Percentiles rank a stretch among this genome's conserved stretches.
Evolutionary conservation across 2,113 vertebrate species (phyloP).

Genomic region (Sinosuthora webbiana): DNA sequence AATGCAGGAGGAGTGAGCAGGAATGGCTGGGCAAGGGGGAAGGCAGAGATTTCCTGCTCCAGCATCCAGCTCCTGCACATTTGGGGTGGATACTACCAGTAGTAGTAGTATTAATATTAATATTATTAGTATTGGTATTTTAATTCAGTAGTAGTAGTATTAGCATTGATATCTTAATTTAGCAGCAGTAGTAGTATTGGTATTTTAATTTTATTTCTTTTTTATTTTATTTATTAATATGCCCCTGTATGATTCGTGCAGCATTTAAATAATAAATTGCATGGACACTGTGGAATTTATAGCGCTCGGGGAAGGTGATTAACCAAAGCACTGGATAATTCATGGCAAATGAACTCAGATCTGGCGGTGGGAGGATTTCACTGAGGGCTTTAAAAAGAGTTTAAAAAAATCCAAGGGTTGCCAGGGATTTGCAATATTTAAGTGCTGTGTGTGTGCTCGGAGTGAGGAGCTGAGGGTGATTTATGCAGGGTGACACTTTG

Average conservation of each 20-base stretch:
- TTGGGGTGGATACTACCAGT: too few relatives aligned
- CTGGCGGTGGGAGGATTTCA: constrained; percentile 32
- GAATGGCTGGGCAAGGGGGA: too few relatives aligned
- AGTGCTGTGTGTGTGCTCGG: not conserved
- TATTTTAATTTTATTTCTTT: too few relatives aligned
- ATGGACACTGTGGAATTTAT: constrained; percentile 33
- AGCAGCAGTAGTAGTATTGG: too few relatives aligned
- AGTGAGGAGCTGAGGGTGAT: not conserved
- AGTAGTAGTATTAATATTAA: too few relatives aligned
- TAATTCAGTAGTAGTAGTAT: too few relatives aligned
- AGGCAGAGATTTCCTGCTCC: too few relatives aligned
- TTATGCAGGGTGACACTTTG: not conserved
- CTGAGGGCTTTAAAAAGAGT: not conserved
- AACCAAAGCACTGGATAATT: constrained; percentile 68
- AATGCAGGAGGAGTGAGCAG: too few relatives aligned
- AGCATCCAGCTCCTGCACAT: too few relatives aligned
- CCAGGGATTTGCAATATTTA: not conserved
- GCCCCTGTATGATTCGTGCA: constrained; percentile 45
- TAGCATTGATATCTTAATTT: too few relatives aligned
- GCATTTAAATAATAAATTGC: constrained; percentile 62
- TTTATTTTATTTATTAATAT: too few relatives aligned
- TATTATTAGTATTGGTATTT: too few relatives aligned
- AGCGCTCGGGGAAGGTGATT: constrained; percentile 50
- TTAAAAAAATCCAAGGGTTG: constrained; percentile 14
- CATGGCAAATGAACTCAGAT: constrained; percentile 62